A percentile compares a stretch with the other conserved stretches of the same genome.
Conservation (phyloP, 2,113 vertebrate species). For the Typhlomys cinereus region DNA sequence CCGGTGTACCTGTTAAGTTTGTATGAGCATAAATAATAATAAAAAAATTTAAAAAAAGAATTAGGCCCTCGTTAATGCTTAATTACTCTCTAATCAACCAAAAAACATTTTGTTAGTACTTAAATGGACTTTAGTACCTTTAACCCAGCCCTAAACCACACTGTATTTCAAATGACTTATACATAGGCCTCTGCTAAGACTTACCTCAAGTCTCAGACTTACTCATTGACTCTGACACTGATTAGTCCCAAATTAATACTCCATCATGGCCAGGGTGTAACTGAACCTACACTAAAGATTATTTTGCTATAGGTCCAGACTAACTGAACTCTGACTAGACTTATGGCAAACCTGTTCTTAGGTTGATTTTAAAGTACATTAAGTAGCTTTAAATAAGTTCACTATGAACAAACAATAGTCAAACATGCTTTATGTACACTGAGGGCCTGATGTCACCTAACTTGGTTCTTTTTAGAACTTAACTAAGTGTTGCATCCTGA, state of each 20-base stretch:
- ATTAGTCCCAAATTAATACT: neutral
- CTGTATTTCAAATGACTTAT: neutral
- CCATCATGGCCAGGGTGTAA: neutral
- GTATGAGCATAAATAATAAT: no score
- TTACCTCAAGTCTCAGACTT: neutral
- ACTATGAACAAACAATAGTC: neutral
- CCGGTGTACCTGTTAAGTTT: no score
- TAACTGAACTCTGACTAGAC: neutral
- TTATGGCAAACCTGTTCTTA: no score
- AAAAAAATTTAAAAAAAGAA: no score
- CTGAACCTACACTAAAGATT: neutral
- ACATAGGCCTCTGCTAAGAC: neutral
- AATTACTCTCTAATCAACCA: neutral
- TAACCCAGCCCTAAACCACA: neutral
- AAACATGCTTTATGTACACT: neutral
- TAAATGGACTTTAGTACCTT: neutral
- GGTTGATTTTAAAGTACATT: no score
- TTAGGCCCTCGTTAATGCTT: neutral
- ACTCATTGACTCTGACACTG: neutral
- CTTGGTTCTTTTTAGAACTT: neutral
- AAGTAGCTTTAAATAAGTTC: neutral
- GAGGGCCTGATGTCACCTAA: neutral
- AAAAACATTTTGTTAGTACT: neutral
- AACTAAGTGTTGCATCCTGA: neutral
- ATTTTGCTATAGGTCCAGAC: neutral